Evolutionary conservation across 2,888 invertebrate genomes (phyloP), one percentile per base, ranked within the genome.

Genomic region (Drosophila tripunctata): DNA sequence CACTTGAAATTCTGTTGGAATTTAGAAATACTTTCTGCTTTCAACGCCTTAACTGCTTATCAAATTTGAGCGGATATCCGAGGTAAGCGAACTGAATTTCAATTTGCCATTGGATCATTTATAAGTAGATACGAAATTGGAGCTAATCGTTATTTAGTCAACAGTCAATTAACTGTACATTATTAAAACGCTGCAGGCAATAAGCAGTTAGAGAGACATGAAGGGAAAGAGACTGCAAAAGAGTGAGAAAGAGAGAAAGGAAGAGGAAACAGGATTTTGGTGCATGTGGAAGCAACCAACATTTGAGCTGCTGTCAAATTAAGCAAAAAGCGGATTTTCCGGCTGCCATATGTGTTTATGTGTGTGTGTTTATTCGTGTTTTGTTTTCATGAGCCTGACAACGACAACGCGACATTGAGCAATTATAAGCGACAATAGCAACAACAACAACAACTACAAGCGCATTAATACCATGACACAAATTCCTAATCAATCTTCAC

Each of bases 401-500:
- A 78, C 58, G 69, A 74, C 40, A 65, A 60, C 82, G 78, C 78
- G 60, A 61, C 65, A 69, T 75, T 65, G 70, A 80, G 77, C 80
- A 76, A 76, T 76, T 76, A 76, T 80, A 58, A 41, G 57, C 66
- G 48, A 50, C 63, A 67, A 67, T 61, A 57, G 61, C 55, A 58
- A 35, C 40, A 57, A 51, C 50, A 71, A 36, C 27, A 48, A 38
- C 33, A 56, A 55, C 40, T 63, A 54, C 79, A 73, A 22, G 58
- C 40, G 80, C 56, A 73, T 68, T 83, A 84, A 79, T 79, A 56
- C 79, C 81, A 80, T 65, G 74, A 80, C 70, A 79, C 74, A 78
- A 81, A 78, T 78, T 81, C 69, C 85, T 81, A 81, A 81, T 81
- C 80, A 81, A 85, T 81, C 80, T 85, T 81, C 78, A 78, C 66